Percentiles rank a stretch among this genome's conserved stretches.
Conservation (phyloP, 1,140 invertebrate species). For the Triops cancriformis region DNA sequence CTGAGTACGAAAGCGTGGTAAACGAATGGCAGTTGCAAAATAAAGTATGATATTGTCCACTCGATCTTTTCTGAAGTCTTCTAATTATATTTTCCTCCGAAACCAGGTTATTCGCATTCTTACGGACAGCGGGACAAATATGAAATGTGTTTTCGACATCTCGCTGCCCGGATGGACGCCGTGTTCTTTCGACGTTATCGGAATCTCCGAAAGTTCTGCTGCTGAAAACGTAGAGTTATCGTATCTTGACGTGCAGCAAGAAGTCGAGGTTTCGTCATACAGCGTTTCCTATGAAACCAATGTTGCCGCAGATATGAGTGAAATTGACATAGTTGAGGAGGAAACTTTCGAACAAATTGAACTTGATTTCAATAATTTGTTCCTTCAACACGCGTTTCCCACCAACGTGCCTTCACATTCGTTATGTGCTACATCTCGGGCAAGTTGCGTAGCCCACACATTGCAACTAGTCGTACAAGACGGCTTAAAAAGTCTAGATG, state of each 20-base stretch:
- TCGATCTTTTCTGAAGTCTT: background rate
- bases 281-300: background rate
- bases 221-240: background rate
- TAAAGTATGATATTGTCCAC: background rate
- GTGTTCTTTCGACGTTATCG: background rate
- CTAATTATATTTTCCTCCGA: background rate
- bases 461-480: constrained; percentile 1
- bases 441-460: constrained; percentile 17
- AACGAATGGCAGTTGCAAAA: too few species aligned
- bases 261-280: background rate
- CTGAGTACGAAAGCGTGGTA: constrained; percentile 2
- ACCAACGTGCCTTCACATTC: background rate
- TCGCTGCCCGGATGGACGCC: constrained; percentile 2
- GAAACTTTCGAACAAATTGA: background rate
- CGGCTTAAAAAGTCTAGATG: background rate
- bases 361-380: background rate
- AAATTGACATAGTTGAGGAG: background rate
- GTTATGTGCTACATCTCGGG: background rate
- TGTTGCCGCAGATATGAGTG: background rate
- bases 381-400: background rate
- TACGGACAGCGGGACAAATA: constrained; percentile 1
- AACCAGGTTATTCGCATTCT: constrained; percentile 7
- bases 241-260: background rate
- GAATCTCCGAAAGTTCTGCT: background rate
- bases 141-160: background rate